Percentiles rank a stretch among this genome's conserved stretches.
phyloP scores from a whole-genome alignment of 1,140 invertebrate species.

The Diachasma alloeum region DNA sequence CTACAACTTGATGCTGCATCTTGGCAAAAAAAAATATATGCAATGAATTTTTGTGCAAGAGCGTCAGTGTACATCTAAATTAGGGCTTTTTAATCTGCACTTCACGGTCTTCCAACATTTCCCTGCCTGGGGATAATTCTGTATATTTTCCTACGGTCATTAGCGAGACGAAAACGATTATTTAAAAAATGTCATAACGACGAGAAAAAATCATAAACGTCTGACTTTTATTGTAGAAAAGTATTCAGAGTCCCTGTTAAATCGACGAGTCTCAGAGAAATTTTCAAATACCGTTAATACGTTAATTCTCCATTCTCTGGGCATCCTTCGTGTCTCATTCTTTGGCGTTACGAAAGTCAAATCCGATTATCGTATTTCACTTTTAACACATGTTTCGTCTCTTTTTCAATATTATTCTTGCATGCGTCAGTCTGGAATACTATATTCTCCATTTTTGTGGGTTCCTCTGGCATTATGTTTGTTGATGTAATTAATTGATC shows the following conservation, averaged over 20 bases:
- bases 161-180: no score
- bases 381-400: not conserved
- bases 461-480: no score
- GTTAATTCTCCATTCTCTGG: not conserved
- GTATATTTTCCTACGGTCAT: no score
- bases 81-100: no score
- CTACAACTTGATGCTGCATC: not conserved
- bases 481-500: not conserved
- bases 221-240: not conserved
- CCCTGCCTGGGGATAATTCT: no score
- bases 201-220: not conserved
- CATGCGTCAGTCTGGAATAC: not conserved
- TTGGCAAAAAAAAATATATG: not conserved
- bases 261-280: not conserved
- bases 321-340: constrained; percentile 3
- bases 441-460: no score
- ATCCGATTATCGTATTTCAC: not conserved
- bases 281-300: not conserved
- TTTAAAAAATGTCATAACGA: no score
- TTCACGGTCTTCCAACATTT: not conserved
- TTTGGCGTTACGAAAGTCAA: constrained; percentile 33
- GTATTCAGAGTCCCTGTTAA: not conserved
- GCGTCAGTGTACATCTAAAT: not conserved
- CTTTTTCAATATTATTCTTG: not conserved
- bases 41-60: not conserved